Conservation (phyloP, 2,113 vertebrate genomes). For the Emydura subglobosa region DNA sequence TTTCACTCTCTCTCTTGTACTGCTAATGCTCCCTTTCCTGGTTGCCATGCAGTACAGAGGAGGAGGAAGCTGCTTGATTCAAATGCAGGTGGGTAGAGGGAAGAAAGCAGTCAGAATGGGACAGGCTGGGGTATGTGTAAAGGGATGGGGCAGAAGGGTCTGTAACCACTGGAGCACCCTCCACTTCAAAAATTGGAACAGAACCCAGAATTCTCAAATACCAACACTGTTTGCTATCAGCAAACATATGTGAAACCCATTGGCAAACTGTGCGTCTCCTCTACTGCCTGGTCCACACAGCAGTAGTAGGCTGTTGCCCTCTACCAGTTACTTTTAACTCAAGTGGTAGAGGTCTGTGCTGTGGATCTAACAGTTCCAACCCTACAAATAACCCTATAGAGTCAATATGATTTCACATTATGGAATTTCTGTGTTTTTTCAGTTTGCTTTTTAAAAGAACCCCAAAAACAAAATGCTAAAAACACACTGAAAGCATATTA, state of each 20-base stretch:
- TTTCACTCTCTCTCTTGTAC: background rate
- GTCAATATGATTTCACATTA: background rate
- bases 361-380: background rate
- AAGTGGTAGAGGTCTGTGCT: background rate
- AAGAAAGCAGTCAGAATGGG: background rate
- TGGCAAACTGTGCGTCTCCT: fast-evolving
- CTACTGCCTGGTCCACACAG: fast-evolving
- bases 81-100: background rate
- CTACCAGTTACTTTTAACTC: fast-evolving
- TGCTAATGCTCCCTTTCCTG: background rate
- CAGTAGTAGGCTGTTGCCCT: background rate
- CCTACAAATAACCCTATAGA: background rate
- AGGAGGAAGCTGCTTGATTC: background rate
- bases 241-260: background rate
- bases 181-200: fast-evolving
- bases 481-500: background rate
- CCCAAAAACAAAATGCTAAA: background rate
- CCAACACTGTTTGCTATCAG: background rate
- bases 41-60: background rate
- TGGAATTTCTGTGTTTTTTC: too few species aligned
- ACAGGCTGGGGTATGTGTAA: background rate
- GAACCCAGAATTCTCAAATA: background rate
- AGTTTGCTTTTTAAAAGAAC: background rate
- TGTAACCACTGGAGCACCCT: background rate
- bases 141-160: background rate